phyloP scores from a whole-genome alignment of 2,888 invertebrate species.

The Andrena flavipes region DNA sequence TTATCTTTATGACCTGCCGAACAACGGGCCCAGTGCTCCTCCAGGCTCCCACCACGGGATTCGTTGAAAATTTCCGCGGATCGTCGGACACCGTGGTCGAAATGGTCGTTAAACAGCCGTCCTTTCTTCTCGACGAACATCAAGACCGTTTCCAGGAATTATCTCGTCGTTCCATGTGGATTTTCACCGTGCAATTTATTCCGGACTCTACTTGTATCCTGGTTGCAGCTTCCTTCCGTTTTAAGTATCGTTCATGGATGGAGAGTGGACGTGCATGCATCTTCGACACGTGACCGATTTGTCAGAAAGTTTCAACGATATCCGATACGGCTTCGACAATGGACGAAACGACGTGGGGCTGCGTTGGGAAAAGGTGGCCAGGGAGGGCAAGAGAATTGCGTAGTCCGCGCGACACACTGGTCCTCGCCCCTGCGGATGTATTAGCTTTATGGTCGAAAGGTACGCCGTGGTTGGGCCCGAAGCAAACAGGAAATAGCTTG shows the following conservation, averaged over 20 bases:
- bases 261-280: constrained; percentile 42
- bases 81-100: constrained; percentile 27
- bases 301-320: constrained; percentile 72
- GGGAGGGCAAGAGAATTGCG: constrained; percentile 31
- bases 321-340: constrained; percentile 58
- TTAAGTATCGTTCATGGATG: constrained; percentile 31
- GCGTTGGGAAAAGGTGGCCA: constrained; percentile 1
- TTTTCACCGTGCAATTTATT: constrained; percentile 31
- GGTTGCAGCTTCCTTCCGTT: constrained; percentile 68
- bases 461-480: constrained; percentile 58
- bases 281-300: constrained; percentile 81
- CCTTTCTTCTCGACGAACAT: constrained; percentile 10
- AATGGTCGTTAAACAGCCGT: constrained; percentile 6
- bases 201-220: constrained; percentile 28
- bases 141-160: not conserved
- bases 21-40: constrained; percentile 65
- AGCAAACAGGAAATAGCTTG: constrained; percentile 79
- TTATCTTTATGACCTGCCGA: constrained; percentile 82
- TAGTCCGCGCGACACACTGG: constrained; percentile 59
- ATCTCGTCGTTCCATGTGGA: not conserved
- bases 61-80: constrained; percentile 74
- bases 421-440: constrained; percentile 77
- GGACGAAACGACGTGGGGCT: constrained; percentile 21
- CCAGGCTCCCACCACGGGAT: constrained; percentile 37
- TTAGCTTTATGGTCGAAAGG: constrained; percentile 79